These are phyloP conservation scores for Leptosomus discolor DNA, from an alignment of 2,113 vertebrate genomes.

Conservation along the genomic window DNA sequence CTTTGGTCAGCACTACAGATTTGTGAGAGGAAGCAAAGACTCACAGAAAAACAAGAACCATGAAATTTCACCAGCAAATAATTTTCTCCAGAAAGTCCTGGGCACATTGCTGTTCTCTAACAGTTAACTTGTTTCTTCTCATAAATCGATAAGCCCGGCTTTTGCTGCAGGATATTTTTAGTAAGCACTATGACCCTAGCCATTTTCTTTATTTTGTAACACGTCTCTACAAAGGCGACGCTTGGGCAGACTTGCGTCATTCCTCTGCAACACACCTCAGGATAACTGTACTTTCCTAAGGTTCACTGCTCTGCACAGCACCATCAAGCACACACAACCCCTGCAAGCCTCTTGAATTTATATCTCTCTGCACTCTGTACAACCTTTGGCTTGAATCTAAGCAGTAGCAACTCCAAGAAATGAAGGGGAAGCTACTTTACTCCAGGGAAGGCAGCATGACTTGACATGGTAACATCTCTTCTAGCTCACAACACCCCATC, in stretches of 20 bases:
- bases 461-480: neutral
- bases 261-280: neutral
- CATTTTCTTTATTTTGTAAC: neutral
- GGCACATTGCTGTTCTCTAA: neutral
- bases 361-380: neutral
- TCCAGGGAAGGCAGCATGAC: neutral
- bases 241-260: neutral
- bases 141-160: neutral
- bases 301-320: neutral
- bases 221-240: neutral
- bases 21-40: neutral
- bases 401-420: neutral
- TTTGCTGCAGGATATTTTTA: neutral
- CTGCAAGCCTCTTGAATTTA: neutral
- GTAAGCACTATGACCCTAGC: neutral
- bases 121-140: neutral
- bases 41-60: neutral
- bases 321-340: neutral
- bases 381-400: neutral
- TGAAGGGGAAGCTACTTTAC: neutral
- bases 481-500: neutral
- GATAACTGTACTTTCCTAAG: neutral
- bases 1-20: neutral
- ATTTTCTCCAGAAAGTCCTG: neutral
- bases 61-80: neutral